Evolutionary conservation across 2,797 vertebrate species (phyloP), one percentile per base, ranked within the genome.

Genomic region (Semaprochilodus insignis): DNA sequence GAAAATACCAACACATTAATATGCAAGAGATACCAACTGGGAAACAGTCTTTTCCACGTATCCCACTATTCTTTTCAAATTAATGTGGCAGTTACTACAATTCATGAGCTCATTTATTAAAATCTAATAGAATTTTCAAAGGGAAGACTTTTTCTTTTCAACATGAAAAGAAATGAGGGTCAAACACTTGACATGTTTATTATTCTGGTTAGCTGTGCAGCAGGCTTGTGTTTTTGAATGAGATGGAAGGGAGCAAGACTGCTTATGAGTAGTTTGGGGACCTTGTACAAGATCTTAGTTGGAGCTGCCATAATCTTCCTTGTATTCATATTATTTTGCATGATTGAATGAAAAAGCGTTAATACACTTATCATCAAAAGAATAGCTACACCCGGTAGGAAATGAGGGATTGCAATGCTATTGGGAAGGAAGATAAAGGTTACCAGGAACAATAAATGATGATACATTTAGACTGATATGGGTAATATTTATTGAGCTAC

Each of bases 151-250:
- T 44, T 74, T 52, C 44, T 5, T 31, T 65, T 67, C 16, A 4
- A 73, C 14, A 74, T 65, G 15, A 65, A 62, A 71, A 31, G 13
- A 23, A 81, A 21, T 6, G 17, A 8, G n/a, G 23, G 40, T 79
- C 60, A 70, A 80, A 80, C 60, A 63, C 31, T 31, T 75, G 27
- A 44, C 65, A 19, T 36, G 19, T 51, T 74, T 69, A 40, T 63
- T 74, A 34, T 27, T 80, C 19, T 27, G 74, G 25, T 80, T 52
- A 16, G 63, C 34, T 54, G 31, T 31, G 44, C 27, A 19, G 66
- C 66, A 13, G 36, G 48, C 23, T 16, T 77, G 23, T 0, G 25
- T 57, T 81, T 69, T 81, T 52, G 48, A 8, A 73, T 25, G 65
- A 59, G 25, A 17, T 21, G 4, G 15, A 17, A 34, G 16, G 62